Percentiles rank a stretch among this genome's conserved stretches.
Evolutionary conservation across 2,888 invertebrate species (phyloP).

Genomic region (Smittia sp.): DNA sequence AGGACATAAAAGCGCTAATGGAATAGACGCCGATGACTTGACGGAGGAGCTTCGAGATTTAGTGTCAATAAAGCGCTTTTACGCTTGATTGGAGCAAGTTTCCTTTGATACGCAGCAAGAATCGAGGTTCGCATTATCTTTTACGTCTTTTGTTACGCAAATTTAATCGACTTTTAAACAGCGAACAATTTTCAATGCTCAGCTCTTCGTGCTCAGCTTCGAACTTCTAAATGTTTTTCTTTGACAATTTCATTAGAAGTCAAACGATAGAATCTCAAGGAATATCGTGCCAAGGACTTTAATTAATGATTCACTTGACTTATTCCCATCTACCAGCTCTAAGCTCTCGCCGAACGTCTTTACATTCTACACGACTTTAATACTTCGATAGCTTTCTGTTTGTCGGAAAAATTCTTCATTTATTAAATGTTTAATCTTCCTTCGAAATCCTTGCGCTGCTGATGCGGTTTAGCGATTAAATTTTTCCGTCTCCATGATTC

Average conservation of each 20-base stretch:
- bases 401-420: neutral
- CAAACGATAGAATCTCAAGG: too few species aligned
- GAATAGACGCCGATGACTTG: neutral
- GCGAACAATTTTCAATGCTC: neutral
- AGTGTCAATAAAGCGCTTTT: too few species aligned
- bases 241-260: neutral
- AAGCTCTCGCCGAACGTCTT: too few species aligned
- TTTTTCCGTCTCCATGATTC: neutral
- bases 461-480: neutral
- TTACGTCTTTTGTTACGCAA: neutral
- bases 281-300: too few species aligned
- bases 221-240: neutral
- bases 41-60: neutral
- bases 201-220: neutral
- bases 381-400: too few species aligned
- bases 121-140: neutral
- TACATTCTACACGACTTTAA: too few species aligned
- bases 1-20: neutral
- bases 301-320: too few species aligned
- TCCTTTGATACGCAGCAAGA: neutral
- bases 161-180: constrained; percentile 1
- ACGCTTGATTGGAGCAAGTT: neutral
- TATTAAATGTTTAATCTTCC: neutral
- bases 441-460: neutral
- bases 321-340: too few species aligned